These are phyloP conservation scores for Bergia puertoricense DNA, from an alignment of 92 coral and sea anemone species.

Conservation along the genomic window DNA sequence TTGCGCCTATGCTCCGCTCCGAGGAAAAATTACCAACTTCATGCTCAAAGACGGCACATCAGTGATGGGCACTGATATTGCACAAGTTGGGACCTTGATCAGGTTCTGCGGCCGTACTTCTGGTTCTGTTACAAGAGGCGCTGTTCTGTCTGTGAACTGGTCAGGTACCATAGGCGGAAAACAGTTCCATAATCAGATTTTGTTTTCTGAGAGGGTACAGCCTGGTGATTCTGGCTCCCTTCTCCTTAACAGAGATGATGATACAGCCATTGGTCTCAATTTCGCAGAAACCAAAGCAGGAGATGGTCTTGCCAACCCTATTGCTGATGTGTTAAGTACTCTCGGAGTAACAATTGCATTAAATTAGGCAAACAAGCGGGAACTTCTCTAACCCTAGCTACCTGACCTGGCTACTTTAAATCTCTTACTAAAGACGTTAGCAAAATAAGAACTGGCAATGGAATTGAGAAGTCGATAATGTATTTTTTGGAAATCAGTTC, in stretches of 20 bases:
- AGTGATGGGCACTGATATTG: slow-evolving; percentile 30
- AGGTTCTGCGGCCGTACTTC: slow-evolving; percentile 42
- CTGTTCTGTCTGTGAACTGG: slow-evolving; percentile 34
- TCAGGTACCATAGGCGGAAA: slow-evolving; percentile 21
- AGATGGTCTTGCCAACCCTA: slow-evolving; percentile 24
- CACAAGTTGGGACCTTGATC: slow-evolving; percentile 25
- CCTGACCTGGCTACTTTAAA: too few relatives aligned
- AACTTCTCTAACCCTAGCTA: too few relatives aligned
- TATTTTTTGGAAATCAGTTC: too few relatives aligned
- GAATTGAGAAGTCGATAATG: too few relatives aligned
- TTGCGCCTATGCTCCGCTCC: too few relatives aligned
- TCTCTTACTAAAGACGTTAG: too few relatives aligned
- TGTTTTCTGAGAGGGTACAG: slow-evolving; percentile 17
- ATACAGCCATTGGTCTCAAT: slow-evolving; percentile 34
- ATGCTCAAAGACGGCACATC: slow-evolving; percentile 22
- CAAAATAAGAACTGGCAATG: too few relatives aligned
- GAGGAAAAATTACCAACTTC: not conserved
- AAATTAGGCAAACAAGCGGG: not conserved
- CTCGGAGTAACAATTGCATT: slow-evolving; percentile 34
- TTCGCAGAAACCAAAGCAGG: not conserved
- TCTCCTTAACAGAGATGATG: slow-evolving; percentile 22
- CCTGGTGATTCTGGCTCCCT: slow-evolving; percentile 25
- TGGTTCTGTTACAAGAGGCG: slow-evolving; percentile 1
- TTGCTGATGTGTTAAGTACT: slow-evolving; percentile 14
- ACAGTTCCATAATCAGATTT: slow-evolving; percentile 37